Evolutionary conservation across 2,113 vertebrate species (phyloP).

Genomic region (Euleptes europaea): DNA sequence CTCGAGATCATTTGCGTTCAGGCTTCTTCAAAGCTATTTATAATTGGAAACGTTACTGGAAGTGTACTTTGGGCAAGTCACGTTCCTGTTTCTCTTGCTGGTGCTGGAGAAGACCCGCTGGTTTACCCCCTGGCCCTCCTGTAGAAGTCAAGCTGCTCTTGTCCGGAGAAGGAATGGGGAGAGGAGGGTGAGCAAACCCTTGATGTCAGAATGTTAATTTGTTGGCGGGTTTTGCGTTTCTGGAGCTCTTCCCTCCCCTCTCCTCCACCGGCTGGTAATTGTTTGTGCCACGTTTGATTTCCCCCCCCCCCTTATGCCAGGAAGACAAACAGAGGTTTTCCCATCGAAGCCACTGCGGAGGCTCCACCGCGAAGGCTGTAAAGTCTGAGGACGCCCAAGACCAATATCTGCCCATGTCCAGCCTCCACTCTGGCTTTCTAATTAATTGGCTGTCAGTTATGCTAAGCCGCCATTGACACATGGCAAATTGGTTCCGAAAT

Average conservation of each 20-base stretch:
- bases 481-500: slow-evolving; percentile 75
- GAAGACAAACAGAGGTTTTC: slow-evolving; percentile 72
- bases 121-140: not conserved
- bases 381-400: slow-evolving; percentile 68
- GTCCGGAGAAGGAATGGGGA: no score
- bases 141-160: not conserved
- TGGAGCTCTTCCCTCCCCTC: slow-evolving; percentile 48
- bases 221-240: slow-evolving; percentile 48
- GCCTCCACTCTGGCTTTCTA: slow-evolving; percentile 63
- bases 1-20: not conserved
- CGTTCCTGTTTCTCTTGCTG: not conserved
- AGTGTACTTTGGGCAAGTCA: not conserved
- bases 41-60: not conserved
- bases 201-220: slow-evolving; percentile 41
- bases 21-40: not conserved
- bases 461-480: slow-evolving; percentile 59
- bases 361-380: slow-evolving; percentile 51
- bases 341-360: slow-evolving; percentile 45
- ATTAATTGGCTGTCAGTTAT: slow-evolving; percentile 82
- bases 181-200: not conserved
- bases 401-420: slow-evolving; percentile 66
- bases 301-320: slow-evolving; percentile 41
- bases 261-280: slow-evolving; percentile 59
- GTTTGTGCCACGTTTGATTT: slow-evolving; percentile 76
- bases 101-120: no score